Percentiles rank a stretch among this genome's conserved stretches.
phyloP scores from a whole-genome alignment of 2,113 vertebrate genomes.

The Willisornis vidua region DNA sequence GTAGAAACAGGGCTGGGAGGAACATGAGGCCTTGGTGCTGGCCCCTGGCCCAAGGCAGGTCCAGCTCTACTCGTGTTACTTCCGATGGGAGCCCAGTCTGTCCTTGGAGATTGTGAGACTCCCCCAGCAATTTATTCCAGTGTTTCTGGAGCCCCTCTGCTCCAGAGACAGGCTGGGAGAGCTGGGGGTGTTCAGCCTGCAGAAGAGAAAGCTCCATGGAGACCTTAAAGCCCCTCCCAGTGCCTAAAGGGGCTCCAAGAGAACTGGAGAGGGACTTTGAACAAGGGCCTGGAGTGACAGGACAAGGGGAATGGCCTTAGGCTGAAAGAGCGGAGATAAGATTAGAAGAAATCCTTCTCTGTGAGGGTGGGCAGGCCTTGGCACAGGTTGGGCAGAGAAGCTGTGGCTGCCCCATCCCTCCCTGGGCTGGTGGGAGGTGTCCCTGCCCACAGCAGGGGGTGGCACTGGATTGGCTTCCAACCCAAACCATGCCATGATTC shows the following conservation, averaged over 20 bases:
- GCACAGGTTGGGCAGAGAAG: not conserved
- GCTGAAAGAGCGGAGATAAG: not conserved
- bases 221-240: not conserved
- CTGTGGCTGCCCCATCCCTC: not conserved
- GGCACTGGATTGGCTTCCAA: not conserved
- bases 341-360: not conserved
- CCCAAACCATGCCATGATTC: not conserved
- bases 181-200: not conserved
- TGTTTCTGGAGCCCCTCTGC: not conserved
- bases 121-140: not conserved
- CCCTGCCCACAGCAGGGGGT: not conserved
- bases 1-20: not conserved
- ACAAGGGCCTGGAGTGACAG: not conserved
- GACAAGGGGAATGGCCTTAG: not conserved
- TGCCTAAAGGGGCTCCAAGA: not conserved
- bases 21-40: not conserved
- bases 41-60: not conserved
- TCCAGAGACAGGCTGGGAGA: not conserved
- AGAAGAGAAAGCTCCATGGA: not conserved
- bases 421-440: not conserved
- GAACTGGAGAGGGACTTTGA: not conserved
- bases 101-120: not conserved
- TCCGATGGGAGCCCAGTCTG: not conserved
- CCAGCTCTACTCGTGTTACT: not conserved
- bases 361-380: not conserved